Conservation (phyloP, 2,113 vertebrate genomes). For the Sphyrna mokarran region DNA sequence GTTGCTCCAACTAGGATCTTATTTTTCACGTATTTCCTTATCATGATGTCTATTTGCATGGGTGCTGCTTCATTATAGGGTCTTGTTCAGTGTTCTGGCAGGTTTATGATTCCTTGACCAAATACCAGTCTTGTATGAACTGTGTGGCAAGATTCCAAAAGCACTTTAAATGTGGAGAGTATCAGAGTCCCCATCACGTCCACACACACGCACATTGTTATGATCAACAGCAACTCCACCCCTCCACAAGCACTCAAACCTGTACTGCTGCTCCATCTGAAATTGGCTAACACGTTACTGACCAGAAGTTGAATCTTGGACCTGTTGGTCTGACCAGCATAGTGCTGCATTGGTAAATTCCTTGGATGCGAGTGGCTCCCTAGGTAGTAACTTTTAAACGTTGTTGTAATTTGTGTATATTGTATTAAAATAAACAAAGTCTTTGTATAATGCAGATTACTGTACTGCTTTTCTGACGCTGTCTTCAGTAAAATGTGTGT, state of each 20-base stretch:
- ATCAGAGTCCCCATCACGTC: neutral
- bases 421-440: no score
- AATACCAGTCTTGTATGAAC: neutral
- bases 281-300: neutral
- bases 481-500: neutral
- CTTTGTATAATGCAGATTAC: neutral
- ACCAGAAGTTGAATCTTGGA: neutral
- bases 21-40: no score
- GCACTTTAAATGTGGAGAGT: neutral
- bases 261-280: neutral
- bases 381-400: neutral
- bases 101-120: neutral
- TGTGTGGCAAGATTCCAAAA: neutral
- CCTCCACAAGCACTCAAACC: neutral
- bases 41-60: no score
- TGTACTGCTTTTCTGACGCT: no score
- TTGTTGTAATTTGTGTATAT: neutral
- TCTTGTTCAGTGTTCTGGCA: neutral
- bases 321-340: neutral
- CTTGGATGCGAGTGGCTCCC: neutral
- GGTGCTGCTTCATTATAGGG: neutral
- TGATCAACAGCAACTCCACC: neutral
- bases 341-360: neutral
- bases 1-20: no score
- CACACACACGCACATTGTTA: neutral